These are phyloP conservation scores for Hoplodrina blanda DNA, from an alignment of 2,888 invertebrate species.

Conservation along the genomic window DNA sequence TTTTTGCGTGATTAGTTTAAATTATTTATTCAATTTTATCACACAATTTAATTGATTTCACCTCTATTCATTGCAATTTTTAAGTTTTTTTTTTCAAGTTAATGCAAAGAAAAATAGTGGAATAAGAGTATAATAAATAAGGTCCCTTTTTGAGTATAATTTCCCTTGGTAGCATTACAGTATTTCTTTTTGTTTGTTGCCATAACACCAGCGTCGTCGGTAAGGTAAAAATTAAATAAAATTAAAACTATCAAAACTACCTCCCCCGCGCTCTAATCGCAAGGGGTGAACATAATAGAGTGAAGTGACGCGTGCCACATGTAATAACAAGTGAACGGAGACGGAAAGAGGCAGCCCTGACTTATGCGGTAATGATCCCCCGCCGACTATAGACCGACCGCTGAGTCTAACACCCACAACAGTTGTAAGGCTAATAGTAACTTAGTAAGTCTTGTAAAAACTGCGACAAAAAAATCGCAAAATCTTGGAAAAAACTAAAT, in stretches of 20 bases:
- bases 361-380: slow-evolving; percentile 66
- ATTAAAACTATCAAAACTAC: slow-evolving; percentile 59
- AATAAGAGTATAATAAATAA: neutral
- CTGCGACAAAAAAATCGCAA: neutral
- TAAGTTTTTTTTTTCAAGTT: too few relatives aligned
- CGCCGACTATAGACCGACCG: slow-evolving; percentile 28
- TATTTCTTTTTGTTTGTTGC: too few relatives aligned
- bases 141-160: neutral
- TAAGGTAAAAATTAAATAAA: too few relatives aligned
- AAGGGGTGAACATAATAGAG: slow-evolving; percentile 68
- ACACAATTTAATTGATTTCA: too few relatives aligned
- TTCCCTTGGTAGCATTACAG: too few relatives aligned
- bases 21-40: neutral
- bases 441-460: neutral
- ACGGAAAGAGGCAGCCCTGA: slow-evolving; percentile 47
- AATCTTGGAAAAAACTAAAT: too few relatives aligned
- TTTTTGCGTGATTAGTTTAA: too few relatives aligned
- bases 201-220: too few relatives aligned
- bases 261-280: slow-evolving; percentile 43
- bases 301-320: slow-evolving; percentile 78
- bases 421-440: neutral
- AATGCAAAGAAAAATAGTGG: neutral
- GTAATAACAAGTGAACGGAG: slow-evolving; percentile 74
- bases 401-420: slow-evolving; percentile 1
- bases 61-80: too few relatives aligned